phyloP scores from a whole-genome alignment of 1,140 invertebrate species.

The Holcopasites calliopsidis region DNA sequence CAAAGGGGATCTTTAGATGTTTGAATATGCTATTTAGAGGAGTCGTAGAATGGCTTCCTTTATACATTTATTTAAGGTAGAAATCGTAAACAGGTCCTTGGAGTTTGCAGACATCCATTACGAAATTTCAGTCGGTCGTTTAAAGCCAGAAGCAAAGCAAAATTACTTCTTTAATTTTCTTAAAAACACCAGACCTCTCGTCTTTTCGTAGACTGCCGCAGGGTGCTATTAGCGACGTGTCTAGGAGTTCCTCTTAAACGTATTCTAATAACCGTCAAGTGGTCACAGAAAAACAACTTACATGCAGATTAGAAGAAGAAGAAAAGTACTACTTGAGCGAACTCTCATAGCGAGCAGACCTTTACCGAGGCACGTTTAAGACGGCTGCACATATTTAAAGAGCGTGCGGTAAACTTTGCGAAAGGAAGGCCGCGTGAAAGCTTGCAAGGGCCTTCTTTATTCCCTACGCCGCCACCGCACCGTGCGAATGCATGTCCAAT shows the following conservation, averaged over 20 bases:
- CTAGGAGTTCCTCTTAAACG: too few species aligned
- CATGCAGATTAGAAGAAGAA: constrained; percentile 35
- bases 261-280: constrained; percentile 26
- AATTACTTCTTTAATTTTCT: constrained; percentile 1
- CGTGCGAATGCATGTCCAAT: constrained; percentile 22
- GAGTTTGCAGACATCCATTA: too few species aligned
- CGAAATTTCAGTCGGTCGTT: too few species aligned
- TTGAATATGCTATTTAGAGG: too few species aligned
- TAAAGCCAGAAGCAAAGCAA: too few species aligned
- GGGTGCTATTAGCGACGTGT: not conserved
- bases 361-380: constrained; percentile 28
- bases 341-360: constrained; percentile 7
- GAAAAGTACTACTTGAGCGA: constrained; percentile 33
- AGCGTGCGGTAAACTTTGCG: constrained; percentile 22
- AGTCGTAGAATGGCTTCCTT: too few species aligned
- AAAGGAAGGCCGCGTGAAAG: constrained; percentile 17
- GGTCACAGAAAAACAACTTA: constrained; percentile 33
- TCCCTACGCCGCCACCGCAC: not conserved
- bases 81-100: too few species aligned
- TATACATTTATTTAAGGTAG: too few species aligned
- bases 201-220: not conserved
- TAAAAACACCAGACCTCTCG: not conserved
- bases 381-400: constrained; percentile 34
- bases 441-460: not conserved
- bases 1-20: too few species aligned